Evolutionary conservation across 2,888 invertebrate species (phyloP), one percentile per base, ranked within the genome.

Genomic region (Pachymerium ferrugineum): DNA sequence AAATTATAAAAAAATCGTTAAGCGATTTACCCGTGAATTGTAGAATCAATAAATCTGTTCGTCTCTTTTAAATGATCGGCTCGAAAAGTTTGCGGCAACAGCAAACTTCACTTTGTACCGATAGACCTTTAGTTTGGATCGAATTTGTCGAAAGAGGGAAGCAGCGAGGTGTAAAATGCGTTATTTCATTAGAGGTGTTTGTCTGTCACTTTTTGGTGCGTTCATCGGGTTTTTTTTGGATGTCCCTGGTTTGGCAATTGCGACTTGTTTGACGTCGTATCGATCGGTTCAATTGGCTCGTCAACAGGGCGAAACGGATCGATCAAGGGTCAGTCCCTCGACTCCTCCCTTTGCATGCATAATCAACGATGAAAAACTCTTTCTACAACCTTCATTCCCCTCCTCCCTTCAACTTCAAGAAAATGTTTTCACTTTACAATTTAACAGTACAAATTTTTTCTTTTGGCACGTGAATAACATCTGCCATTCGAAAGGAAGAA

Each of bases 241-340:
- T 62, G 62, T 62, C 28, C 62, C 62, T 62, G 62, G 62, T 62
- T 62, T 62, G 62, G 62, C 62, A 62, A 62, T 62, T 62, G 62
- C 62, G 62, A 62, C 62, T 62, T 62, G 62, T 62, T 62, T 62
- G 62, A 62, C 62, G 62, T 62, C 25, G 62, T 25, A 62, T 62
- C 62, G 62, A 62, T 62, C 62, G 62, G 14, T 62, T 62, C 62
- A 62, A 62, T 62, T 62, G 62, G 62, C 62, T 62, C 62, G 62
- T 62, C 62, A 62, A 62, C 62, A 62, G 62, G 62, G 62, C 62
- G 62, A 62, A 62, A 25, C 62, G 62, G 25, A 62, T 62, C 62
- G 62, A 62, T 62, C 62, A 62, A 62, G 62, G 62, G 62, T 62
- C 62, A 62, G 62, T 62, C 28, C 62, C 62, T 28, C 62, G n/a